These are phyloP conservation scores for Laticauda colubrina DNA, from an alignment of 2,113 vertebrate genomes.

Conservation along the genomic window DNA sequence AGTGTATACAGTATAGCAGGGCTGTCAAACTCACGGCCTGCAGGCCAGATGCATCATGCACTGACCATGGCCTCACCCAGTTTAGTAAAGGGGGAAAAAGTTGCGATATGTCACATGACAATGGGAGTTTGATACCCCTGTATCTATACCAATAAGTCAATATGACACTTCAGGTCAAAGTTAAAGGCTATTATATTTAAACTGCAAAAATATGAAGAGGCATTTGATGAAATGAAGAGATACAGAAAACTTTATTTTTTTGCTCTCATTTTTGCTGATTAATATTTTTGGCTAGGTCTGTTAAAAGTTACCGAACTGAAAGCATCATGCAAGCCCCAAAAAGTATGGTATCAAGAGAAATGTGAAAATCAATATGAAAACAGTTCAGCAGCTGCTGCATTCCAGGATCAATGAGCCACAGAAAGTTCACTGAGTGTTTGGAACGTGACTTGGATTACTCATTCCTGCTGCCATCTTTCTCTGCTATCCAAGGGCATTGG, in stretches of 20 bases:
- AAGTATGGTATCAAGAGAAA: neutral
- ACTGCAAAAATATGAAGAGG: neutral
- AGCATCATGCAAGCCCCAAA: neutral
- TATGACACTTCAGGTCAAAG: neutral
- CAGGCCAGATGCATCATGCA: too few species aligned
- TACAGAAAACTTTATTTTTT: neutral
- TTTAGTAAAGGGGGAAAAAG: too few species aligned
- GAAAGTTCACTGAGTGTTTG: neutral
- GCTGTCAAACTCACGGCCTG: too few species aligned
- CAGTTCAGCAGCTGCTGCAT: neutral
- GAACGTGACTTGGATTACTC: neutral
- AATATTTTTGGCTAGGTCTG: neutral
- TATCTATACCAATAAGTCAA: neutral
- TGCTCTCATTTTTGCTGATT: neutral
- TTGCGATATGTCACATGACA: too few species aligned
- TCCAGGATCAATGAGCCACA: neutral
- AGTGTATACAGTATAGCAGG: neutral
- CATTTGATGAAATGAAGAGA: neutral
- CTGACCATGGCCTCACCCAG: too few species aligned
- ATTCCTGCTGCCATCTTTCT: fast-evolving
- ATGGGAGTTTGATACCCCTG: too few species aligned
- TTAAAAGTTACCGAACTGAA: neutral
- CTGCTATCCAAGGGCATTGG: neutral
- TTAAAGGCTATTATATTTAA: neutral
- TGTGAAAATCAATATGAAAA: neutral